These are phyloP conservation scores for Lepilemur septentrionalis DNA, from an alignment of 2,797 vertebrate genomes.

Conservation along the genomic window DNA sequence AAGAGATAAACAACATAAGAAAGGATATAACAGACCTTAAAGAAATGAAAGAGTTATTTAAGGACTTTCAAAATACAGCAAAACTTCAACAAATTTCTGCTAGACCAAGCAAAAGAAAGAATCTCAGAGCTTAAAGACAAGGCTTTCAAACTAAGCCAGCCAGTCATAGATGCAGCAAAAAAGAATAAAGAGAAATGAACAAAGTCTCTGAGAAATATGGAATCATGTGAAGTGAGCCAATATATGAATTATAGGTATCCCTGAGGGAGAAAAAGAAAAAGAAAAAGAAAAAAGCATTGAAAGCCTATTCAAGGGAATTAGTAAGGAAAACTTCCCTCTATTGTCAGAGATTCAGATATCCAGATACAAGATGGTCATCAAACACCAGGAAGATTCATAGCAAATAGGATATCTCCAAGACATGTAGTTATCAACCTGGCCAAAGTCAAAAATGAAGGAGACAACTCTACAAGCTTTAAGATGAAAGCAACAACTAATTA, in stretches of 20 bases:
- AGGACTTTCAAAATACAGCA: background rate
- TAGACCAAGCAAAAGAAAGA: background rate
- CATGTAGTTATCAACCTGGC: background rate
- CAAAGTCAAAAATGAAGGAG: background rate
- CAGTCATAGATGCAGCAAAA: background rate
- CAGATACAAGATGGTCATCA: background rate
- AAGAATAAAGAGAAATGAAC: background rate
- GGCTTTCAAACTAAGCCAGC: background rate
- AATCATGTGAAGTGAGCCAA: background rate
- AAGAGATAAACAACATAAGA: background rate
- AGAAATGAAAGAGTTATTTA: background rate
- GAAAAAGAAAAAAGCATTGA: background rate
- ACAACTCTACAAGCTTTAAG: background rate
- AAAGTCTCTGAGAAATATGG: background rate
- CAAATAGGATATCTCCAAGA: background rate
- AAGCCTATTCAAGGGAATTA: background rate
- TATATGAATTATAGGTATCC: background rate
- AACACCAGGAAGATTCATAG: background rate
- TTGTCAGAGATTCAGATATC: background rate
- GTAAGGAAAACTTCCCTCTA: background rate
- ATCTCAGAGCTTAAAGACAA: background rate
- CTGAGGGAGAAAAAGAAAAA: background rate
- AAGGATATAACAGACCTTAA: background rate
- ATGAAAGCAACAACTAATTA: background rate
- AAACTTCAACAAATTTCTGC: background rate